Evolutionary conservation across 2,888 invertebrate species (phyloP).

Genomic region (Bedellia somnulentella): DNA sequence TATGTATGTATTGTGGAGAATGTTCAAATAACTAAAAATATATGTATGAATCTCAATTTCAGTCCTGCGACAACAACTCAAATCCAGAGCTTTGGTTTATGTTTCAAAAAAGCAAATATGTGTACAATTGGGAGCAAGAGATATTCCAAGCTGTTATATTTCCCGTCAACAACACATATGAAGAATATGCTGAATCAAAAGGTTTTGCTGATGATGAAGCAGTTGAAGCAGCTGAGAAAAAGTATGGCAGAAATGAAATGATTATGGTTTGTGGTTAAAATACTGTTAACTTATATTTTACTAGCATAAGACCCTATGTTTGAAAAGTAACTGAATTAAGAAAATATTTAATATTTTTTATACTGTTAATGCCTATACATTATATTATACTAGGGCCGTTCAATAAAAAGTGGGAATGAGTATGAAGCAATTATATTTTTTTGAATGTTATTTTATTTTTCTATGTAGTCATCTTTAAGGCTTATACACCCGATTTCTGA

Average conservation of each 20-base stretch:
- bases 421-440: too few relatives aligned
- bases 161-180: conserved; percentile 73
- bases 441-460: too few relatives aligned
- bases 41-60: too few relatives aligned
- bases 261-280: conserved; percentile 73
- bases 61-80: conserved; percentile 46
- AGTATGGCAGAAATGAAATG: conserved; percentile 88
- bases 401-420: too few relatives aligned
- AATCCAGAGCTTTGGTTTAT: conserved; percentile 78
- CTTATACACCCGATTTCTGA: too few relatives aligned
- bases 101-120: conserved; percentile 97
- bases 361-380: too few relatives aligned
- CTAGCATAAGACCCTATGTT: background rate
- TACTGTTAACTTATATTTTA: conserved; percentile 3
- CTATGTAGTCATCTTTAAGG: too few relatives aligned
- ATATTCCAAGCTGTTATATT: conserved; percentile 82
- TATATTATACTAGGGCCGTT: too few relatives aligned
- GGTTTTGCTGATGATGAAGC: conserved; percentile 86
- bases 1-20: too few relatives aligned
- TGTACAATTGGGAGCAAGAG: conserved; percentile 83
- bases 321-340: too few relatives aligned
- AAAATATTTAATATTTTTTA: too few relatives aligned
- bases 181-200: conserved; percentile 79
- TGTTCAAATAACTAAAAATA: too few relatives aligned
- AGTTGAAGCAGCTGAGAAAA: conserved; percentile 71